Conservation (phyloP, 92 coral and sea anemone species). For the Desmophyllum pertusum region DNA sequence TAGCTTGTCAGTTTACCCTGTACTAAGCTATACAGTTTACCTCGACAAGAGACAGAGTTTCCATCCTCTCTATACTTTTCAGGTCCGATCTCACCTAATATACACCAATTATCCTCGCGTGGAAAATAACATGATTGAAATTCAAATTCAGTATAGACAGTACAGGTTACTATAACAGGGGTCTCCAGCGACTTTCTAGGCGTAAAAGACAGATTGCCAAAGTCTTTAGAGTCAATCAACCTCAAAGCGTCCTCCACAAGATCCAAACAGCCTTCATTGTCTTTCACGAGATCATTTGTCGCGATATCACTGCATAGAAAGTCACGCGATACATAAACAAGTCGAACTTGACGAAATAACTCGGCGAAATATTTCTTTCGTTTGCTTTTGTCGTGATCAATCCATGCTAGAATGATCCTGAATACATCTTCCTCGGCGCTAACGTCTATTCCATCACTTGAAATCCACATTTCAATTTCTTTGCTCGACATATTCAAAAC, state of each 20-base stretch:
- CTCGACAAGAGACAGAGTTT: background rate
- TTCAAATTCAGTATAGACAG: background rate
- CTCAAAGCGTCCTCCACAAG: too few species aligned
- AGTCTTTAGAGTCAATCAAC: too few species aligned
- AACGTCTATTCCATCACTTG: constrained; percentile 2
- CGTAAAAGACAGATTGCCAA: too few species aligned
- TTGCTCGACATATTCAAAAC: background rate
- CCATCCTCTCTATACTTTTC: too few species aligned
- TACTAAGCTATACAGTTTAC: background rate
- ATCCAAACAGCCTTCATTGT: too few species aligned
- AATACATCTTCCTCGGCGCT: constrained; percentile 10
- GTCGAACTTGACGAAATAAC: constrained; percentile 27
- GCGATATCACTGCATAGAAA: too few species aligned
- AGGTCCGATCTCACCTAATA: background rate
- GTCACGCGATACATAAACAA: constrained; percentile 24
- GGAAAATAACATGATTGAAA: background rate
- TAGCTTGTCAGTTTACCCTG: background rate
- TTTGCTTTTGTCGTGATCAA: background rate
- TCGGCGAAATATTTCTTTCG: constrained; percentile 20
- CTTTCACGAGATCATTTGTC: too few species aligned
- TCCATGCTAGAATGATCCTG: background rate
- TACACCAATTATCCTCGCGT: background rate
- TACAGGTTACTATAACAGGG: background rate
- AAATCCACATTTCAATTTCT: constrained; percentile 1
- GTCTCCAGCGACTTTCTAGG: background rate